These are phyloP conservation scores for Pterobdella sp. DNA, from an alignment of 2,888 invertebrate genomes.

Conservation along the genomic window DNA sequence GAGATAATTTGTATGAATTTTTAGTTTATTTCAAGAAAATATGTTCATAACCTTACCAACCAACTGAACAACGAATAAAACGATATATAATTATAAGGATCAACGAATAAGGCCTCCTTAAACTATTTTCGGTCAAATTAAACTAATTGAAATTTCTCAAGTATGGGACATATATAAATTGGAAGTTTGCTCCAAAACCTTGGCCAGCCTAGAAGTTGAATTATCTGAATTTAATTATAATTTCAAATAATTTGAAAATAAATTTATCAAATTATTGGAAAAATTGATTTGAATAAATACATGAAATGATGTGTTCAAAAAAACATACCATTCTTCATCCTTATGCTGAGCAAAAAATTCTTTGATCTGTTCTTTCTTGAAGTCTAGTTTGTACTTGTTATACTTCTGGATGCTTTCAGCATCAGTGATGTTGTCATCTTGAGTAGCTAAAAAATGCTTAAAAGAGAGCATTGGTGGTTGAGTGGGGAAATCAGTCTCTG, in stretches of 20 bases:
- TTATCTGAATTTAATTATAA: neutral
- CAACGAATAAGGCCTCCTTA: conserved; percentile 20
- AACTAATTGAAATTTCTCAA: conserved; percentile 24
- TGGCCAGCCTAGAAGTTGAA: conserved; percentile 4
- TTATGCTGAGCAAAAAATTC: conserved; percentile 98
- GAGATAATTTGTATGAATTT: neutral
- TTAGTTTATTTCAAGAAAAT: neutral
- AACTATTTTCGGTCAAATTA: conserved; percentile 22
- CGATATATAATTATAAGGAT: conserved; percentile 1
- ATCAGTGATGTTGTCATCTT: conserved; percentile 86
- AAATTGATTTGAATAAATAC: neutral
- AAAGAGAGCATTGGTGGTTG: conserved; percentile 93
- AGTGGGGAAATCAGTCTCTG: conserved; percentile 57
- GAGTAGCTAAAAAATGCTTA: conserved; percentile 87
- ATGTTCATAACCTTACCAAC: neutral
- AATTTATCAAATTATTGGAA: neutral
- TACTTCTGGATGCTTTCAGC: conserved; percentile 94
- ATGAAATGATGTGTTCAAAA: neutral
- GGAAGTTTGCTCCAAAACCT: neutral
- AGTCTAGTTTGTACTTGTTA: conserved; percentile 95
- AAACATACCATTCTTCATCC: conserved; percentile 94
- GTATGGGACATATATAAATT: neutral
- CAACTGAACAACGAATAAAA: neutral
- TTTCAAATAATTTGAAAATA: conserved; percentile 5
- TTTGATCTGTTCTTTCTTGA: conserved; percentile 87